Evolutionary conservation across 2,888 invertebrate genomes (phyloP), one percentile per base, ranked within the genome.

Genomic region (Aradus depressus): DNA sequence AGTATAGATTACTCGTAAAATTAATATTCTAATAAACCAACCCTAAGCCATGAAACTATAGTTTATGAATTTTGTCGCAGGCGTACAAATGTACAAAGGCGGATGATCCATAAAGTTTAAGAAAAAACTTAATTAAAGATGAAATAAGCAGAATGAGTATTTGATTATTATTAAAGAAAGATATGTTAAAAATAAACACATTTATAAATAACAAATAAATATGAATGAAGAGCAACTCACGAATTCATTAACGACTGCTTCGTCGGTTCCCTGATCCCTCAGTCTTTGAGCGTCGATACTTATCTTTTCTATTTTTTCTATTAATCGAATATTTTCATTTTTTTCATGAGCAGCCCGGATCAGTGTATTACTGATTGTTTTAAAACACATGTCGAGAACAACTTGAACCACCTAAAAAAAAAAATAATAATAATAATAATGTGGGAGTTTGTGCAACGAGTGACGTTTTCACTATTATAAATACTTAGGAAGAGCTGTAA

Each of bases 221-320:
- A n/a, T n/a, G n/a, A n/a, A n/a, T n/a, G n/a, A n/a, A n/a, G n/a
- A n/a, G n/a, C n/a, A n/a, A 49, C 55, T 37, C 28, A 58, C 58
- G 63, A 88, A 85, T 69, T 92, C 91, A 51, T 79, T 75, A 53
- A 89, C 76, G 67, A 88, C 84, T 61, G 82, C 80, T 51, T 81
- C 79, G 1, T 84, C 77, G 60, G 86, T 86, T 0, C 82, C 83
- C 56, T 84, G 79, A 60, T 80, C 77, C 52, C 80, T 79, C 75
- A 92, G 80, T 53, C 82, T 81, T 64, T 82, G 79, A 52, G 83
- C 77, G 43, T 92, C 82, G 56, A 81, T 80, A 64, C 89, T 86
- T 61, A 91, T 79, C 64, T 88, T 75, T 60, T 87, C 81, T 61
- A 88, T 84, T 68, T 92, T 92, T 64, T 88, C 87, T 53, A 89